Base-by-base conservation (phyloP, 2,888 invertebrate genomes). In the Orchesellides sinensis region DNA sequence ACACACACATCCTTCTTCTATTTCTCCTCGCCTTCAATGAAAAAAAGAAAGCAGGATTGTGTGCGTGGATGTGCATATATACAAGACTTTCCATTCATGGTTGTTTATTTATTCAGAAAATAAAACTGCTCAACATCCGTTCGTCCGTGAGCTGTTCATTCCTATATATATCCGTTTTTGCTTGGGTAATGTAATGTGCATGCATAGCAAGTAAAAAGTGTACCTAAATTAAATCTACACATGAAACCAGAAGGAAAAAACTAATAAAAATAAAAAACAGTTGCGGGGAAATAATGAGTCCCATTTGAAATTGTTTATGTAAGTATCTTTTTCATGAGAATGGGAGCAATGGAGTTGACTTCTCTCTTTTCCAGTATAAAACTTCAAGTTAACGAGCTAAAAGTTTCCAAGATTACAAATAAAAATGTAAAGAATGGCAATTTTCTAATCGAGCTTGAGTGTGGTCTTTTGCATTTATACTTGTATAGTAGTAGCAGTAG, bases 251-350 rank as follows among this genome's bases (percentile, higher is more conserved):
- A 77, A 77, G 77, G 75, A 77, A 77, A 74, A 77, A 77, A 77
- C 77, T 68, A 77, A 68, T 77, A 77, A 59, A 77, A 77, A 77
- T 77, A 77, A 77, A 77, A 69, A 77, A 77, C 68, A 77, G 77
- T 77, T 77, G 77, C 77, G 77, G 77, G 77, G 68, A 77, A 77
- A 77, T 77, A 77, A 77, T 77, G 77, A 77, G 77, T 77, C 77
- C 68, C 77, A 77, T 77, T 77, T 69, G 77, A 68, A 77, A 77
- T 77, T 77, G 68, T 77, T 77, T 77, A 77, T 77, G 77, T 74
- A 74, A 74, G 74, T 68, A 77, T 68, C 59, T 56, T 65, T 59
- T 69, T 59, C 49, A 45, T 29, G 68, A 40, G 32, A 77, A 68
- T 68, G 49, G 61, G 23, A 69, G 68, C 68, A 68, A 69, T 65